Base-by-base conservation (phyloP, 2,888 invertebrate genomes). In the Plagodis dolabraria region DNA sequence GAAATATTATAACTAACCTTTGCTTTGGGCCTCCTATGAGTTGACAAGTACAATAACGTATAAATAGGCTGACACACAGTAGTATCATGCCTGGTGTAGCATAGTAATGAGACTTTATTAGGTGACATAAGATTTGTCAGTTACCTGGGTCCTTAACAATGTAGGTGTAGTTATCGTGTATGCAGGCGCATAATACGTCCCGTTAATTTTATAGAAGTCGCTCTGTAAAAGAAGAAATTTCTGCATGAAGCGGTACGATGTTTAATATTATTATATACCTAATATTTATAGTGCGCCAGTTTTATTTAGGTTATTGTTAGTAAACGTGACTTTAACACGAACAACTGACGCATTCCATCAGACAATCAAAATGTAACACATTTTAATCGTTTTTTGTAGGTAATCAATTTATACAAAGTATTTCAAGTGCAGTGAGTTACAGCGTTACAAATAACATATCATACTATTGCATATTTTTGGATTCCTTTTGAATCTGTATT, bases 181-280 rank as follows among this genome's bases (percentile, higher is more conserved):
- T 69, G 85, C 81, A 75, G 88, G 85, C 77, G 85, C 81, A 81
- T 86, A 87, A 85, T 83, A 87, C 69, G 91, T 86, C 77, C 87
- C 92, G 75, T 92, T 92, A 77, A 90, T 85, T 91, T 87, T 92
- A 92, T 92, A 91, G 92, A 92, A 92, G 92, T 92, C 91, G 67
- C 90, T 92, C 92, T 92, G 92, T 57, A 91, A 92, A 91, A 87
- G 74, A 91, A 87, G 79, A 88, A 87, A 80, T 68, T 67, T 67
- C 70, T 74, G 68, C 68, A 70, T 74, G 65, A 68, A 71, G 58
- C 65, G 36, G 61, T 47, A 47, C 53, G 40, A 22, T 22, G 22
- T n/a, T n/a, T n/a, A n/a, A n/a, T n/a, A n/a, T n/a, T n/a, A n/a
- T n/a, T n/a, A n/a, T n/a, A n/a, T n/a, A n/a, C n/a, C n/a, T n/a